Base-by-base conservation (phyloP, 2,888 invertebrate genomes). In the Linnaemya tessellans region DNA sequence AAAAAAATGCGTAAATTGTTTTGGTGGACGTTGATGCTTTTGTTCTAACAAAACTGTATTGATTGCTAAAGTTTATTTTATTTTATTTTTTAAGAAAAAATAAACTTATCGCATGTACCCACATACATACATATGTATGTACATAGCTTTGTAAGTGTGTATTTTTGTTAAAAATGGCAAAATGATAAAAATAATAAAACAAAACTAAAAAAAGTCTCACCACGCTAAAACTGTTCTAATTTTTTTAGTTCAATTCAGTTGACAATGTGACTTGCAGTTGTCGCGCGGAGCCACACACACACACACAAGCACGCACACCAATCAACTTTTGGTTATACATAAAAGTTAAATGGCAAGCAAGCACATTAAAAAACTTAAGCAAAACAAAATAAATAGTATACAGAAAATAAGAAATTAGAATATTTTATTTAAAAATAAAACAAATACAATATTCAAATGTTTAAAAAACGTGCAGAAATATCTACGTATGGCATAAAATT, bases 241-340 rank as follows among this genome's bases (percentile, higher is more conserved):
- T 80, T 60, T 67, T 80, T 80, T 38, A 60, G 20, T 49, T 65
- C 49, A 81, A 62, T 78, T 73, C 41, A 64, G 79, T 82, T 81
- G 78, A 85, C 84, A 79, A 74, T 85, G 49, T 81, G 78, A 81
- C 81, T 78, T 80, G 77, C 62, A 62, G 70, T 49, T 51, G 68
- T 60, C 51, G 2, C n/a, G n/a, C n/a, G n/a, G n/a, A n/a, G 30
- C 2, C 30, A 30, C 30, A 30, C 2, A 5, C 30, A 30, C 30
- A 30, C 25, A 30, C 20, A 56, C 58, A 73, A n/a, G n/a, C n/a
- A n/a, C n/a, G n/a, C 46, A 56, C 49, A 18, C 18, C 54, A 56
- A 71, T 9, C 10, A n/a, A 38, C 2, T 43, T 64, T 75, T 51
- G 38, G 51, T 62, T 62, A 62, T n/a, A n/a, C n/a, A n/a, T 73